Evolutionary conservation across 2,888 invertebrate species (phyloP).

Genomic region (Rotaria socialis): DNA sequence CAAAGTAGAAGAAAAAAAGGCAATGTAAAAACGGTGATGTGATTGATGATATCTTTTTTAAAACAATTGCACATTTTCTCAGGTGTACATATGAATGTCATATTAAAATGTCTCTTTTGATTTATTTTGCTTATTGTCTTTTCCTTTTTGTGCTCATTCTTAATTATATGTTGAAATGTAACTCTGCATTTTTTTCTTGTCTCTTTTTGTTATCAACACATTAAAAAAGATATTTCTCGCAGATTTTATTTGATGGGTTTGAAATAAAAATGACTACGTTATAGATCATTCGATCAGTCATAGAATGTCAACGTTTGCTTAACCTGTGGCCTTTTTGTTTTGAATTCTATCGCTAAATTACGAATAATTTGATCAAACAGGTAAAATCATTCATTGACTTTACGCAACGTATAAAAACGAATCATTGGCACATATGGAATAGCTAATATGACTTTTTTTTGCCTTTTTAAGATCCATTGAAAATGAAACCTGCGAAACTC

Average conservation of each 20-base stretch:
- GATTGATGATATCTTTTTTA: neutral
- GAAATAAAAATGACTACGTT: neutral
- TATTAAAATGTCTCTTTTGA: neutral
- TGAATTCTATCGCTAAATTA: neutral
- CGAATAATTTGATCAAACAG: neutral
- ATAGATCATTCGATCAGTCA: neutral
- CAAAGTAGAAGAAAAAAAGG: neutral
- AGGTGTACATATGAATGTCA: neutral
- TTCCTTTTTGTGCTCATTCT: neutral
- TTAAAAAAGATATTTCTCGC: neutral
- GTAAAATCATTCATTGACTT: too few species aligned
- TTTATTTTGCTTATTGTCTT: neutral
- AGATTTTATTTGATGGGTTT: neutral
- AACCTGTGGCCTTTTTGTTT: neutral
- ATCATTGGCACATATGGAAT: too few species aligned
- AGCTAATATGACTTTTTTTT: too few species aligned
- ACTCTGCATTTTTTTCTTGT: neutral
- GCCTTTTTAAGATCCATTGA: neutral
- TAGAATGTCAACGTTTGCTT: neutral
- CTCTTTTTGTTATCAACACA: neutral
- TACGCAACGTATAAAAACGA: too few species aligned
- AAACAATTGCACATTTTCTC: neutral
- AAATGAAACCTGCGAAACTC: neutral
- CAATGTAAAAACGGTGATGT: neutral
- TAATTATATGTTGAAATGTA: neutral